Percentiles rank a stretch among this genome's conserved stretches.
Conservation (phyloP, 2,797 vertebrate species). For the Phataginus tetradactyla region DNA sequence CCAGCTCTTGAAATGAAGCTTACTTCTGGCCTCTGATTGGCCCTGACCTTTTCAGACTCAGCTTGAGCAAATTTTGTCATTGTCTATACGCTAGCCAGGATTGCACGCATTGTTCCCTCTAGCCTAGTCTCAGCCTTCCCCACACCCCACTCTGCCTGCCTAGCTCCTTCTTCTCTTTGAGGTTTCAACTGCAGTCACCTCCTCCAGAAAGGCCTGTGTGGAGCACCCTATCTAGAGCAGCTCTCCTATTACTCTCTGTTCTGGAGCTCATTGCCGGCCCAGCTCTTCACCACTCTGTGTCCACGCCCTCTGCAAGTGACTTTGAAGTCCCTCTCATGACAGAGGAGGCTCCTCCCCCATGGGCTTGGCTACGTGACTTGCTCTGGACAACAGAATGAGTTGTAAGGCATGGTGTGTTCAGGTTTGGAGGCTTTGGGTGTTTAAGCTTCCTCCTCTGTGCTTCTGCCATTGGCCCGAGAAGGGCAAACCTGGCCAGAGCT, state of each 20-base stretch:
- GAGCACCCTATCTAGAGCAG: background rate
- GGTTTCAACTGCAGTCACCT: background rate
- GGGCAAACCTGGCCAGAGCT: background rate
- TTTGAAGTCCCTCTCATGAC: background rate
- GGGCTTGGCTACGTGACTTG: background rate
- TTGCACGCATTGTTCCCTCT: background rate
- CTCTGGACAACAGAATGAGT: background rate
- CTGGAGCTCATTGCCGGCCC: background rate
- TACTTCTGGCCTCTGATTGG: background rate
- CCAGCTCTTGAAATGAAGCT: background rate
- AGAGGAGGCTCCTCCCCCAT: background rate
- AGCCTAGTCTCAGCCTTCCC: background rate
- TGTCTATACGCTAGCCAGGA: background rate
- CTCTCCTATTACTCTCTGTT: background rate
- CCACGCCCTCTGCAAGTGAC: background rate
- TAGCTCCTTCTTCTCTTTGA: background rate
- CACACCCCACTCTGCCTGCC: background rate
- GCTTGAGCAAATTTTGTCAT: background rate
- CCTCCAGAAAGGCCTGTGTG: background rate
- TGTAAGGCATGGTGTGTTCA: fast-evolving
- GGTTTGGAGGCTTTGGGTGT: background rate
- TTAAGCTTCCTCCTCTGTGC: background rate
- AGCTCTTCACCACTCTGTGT: background rate
- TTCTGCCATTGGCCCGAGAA: background rate
- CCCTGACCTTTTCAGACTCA: background rate